Conservation (phyloP, 2,888 invertebrate genomes). For the Bombylius major region DNA sequence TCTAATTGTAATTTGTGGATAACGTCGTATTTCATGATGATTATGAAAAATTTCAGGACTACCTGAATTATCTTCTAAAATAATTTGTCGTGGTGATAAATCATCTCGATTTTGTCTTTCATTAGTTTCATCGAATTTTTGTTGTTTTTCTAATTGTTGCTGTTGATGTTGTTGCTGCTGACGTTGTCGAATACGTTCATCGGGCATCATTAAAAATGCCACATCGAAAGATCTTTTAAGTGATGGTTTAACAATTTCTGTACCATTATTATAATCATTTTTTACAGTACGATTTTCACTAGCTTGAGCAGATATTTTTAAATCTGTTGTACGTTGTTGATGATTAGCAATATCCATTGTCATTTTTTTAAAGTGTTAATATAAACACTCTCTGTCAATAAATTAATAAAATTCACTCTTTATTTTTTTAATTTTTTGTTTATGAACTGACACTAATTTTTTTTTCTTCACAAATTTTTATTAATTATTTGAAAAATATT, state of each 20-base stretch:
- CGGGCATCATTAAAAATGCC: slow-evolving; percentile 79
- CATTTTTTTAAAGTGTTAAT: slow-evolving; percentile 36
- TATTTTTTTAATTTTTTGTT: too few species aligned
- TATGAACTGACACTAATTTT: too few species aligned
- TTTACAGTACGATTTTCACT: slow-evolving; percentile 17
- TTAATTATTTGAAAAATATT: too few species aligned
- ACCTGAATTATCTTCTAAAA: neutral
- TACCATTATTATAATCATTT: slow-evolving; percentile 22
- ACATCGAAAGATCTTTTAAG: slow-evolving; percentile 80
- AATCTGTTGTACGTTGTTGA: slow-evolving; percentile 33
- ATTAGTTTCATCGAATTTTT: slow-evolving; percentile 39
- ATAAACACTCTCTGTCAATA: too few species aligned
- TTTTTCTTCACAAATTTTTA: too few species aligned
- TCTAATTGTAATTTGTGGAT: slow-evolving; percentile 25
- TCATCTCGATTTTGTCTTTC: slow-evolving; percentile 35
- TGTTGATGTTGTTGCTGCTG: slow-evolving; percentile 25
- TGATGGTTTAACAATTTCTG: slow-evolving; percentile 41
- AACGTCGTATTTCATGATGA: slow-evolving; percentile 26
- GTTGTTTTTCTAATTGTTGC: slow-evolving; percentile 31
- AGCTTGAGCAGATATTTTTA: slow-evolving; percentile 31
- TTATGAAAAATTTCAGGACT: slow-evolving; percentile 25
- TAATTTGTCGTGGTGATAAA: slow-evolving; percentile 25
- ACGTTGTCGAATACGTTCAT: slow-evolving; percentile 62
- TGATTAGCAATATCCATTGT: slow-evolving; percentile 50
- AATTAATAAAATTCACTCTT: too few species aligned